phyloP scores from a whole-genome alignment of 2,888 invertebrate species.

The Eupithecia pulchellata region DNA sequence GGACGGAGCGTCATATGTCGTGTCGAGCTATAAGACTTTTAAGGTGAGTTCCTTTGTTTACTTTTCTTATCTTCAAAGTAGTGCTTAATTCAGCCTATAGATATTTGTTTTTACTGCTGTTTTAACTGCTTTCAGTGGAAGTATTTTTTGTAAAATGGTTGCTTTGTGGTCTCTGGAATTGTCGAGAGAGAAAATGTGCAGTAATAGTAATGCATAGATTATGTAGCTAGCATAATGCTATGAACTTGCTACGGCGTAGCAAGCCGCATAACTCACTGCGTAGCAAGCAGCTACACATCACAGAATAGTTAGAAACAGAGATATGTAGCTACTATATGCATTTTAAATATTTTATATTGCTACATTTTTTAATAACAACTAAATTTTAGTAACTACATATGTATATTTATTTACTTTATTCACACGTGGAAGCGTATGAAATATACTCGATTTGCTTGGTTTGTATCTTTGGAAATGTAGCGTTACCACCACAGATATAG shows the following conservation, averaged over 20 bases:
- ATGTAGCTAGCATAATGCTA: background rate
- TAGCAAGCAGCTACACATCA: background rate
- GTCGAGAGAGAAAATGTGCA: background rate
- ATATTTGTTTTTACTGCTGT: background rate
- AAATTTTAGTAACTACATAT: background rate
- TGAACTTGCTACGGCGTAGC: constrained; percentile 1
- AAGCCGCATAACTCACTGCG: background rate
- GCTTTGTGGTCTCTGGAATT: too few species aligned
- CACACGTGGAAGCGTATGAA: background rate
- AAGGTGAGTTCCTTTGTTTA: constrained; percentile 85
- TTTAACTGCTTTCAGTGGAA: background rate
- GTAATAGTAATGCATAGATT: background rate
- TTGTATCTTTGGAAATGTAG: background rate
- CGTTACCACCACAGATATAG: background rate
- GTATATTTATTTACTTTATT: too few species aligned
- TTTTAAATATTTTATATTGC: too few species aligned
- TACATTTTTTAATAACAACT: background rate
- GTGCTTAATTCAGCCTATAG: background rate
- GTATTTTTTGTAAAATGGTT: background rate
- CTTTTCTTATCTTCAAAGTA: background rate
- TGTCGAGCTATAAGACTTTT: constrained; percentile 95
- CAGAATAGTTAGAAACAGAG: background rate
- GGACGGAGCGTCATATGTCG: constrained; percentile 96
- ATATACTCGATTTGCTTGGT: background rate
- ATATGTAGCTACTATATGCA: too few species aligned